Conservation (phyloP, 1,140 invertebrate genomes). For the Dreissena rostriformis region DNA sequence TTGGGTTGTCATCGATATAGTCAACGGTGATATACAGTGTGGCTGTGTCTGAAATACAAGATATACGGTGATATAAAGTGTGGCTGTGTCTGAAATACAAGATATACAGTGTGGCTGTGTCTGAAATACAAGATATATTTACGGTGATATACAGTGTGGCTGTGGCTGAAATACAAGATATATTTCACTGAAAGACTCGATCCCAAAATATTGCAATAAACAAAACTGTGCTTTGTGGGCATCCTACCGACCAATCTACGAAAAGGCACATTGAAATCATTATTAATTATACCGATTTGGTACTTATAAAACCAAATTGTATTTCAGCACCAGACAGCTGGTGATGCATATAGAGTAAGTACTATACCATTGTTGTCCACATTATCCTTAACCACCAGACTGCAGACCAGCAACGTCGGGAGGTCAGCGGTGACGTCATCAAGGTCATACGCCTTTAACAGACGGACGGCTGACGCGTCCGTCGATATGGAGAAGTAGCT, state of each 20-base stretch:
- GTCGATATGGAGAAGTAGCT: constrained; percentile 49
- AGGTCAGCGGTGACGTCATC: constrained; percentile 35
- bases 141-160: too few relatives aligned
- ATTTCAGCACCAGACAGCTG: neutral
- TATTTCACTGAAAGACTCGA: too few relatives aligned
- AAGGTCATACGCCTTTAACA: constrained; percentile 48
- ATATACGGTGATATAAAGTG: constrained; percentile 15
- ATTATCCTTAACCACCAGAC: constrained; percentile 36
- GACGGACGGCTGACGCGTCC: constrained; percentile 3
- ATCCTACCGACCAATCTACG: too few relatives aligned
- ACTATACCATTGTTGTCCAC: constrained; percentile 34
- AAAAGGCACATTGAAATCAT: too few relatives aligned
- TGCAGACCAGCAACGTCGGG: constrained; percentile 40
- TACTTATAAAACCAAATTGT: neutral
- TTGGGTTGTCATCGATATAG: constrained; percentile 25
- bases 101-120: too few relatives aligned
- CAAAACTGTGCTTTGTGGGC: too few relatives aligned
- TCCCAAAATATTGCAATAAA: too few relatives aligned
- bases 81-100: constrained; percentile 19
- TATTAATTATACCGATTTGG: too few relatives aligned
- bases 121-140: too few relatives aligned
- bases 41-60: constrained; percentile 13
- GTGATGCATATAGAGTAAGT: neutral
- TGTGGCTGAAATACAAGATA: too few relatives aligned
- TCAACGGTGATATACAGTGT: constrained; percentile 22